Evolutionary conservation across 2,888 invertebrate species (phyloP).

Genomic region (Luperina nickerlii): DNA sequence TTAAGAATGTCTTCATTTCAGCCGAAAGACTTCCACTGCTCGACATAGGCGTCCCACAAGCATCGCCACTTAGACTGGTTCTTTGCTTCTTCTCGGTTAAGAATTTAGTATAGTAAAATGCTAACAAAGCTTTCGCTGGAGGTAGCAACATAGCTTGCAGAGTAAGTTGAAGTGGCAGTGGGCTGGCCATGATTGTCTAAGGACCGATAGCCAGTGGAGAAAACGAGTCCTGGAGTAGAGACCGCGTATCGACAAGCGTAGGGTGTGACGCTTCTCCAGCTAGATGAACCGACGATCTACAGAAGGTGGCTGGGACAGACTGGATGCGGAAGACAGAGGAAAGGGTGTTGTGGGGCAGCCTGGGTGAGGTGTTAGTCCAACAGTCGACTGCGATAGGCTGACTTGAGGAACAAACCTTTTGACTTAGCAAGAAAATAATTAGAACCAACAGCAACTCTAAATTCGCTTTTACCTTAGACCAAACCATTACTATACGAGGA

Average conservation of each 20-base stretch:
- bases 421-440: no score
- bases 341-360: not conserved
- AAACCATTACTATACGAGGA: conserved; percentile 64
- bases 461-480: conserved; percentile 49
- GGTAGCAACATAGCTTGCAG: no score
- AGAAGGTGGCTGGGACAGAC: not conserved
- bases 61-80: not conserved
- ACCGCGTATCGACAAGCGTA: not conserved
- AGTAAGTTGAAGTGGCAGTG: no score
- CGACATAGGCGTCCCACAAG: not conserved
- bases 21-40: not conserved
- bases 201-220: not conserved
- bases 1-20: not conserved
- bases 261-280: not conserved
- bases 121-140: not conserved
- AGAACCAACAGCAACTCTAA: not conserved
- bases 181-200: no score
- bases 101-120: not conserved
- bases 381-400: not conserved
- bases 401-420: not conserved
- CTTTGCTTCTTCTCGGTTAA: not conserved
- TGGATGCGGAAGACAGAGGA: not conserved
- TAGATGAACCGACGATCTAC: not conserved
- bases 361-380: not conserved
- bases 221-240: not conserved